Base-by-base conservation (phyloP, 2,888 invertebrate genomes). In the Cyclophora albipunctata region DNA sequence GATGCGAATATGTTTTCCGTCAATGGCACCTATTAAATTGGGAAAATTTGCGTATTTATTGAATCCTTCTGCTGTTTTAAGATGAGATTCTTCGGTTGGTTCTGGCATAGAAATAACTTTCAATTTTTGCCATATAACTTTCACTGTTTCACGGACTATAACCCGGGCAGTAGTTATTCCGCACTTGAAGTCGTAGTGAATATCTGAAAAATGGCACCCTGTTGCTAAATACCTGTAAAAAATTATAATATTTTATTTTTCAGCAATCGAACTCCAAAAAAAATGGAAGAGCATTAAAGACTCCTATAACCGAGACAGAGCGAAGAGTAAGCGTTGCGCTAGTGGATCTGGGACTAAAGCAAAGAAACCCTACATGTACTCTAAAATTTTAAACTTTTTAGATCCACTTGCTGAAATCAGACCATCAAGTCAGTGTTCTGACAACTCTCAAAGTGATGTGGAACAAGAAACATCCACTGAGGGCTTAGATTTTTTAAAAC, bases 151-250 rank as follows among this genome's bases (percentile, higher is more conserved):
- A 5, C 41, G 4, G 41, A 41, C 6, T 41, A 41, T 41, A 5
- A 6, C 7, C n/a, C 41, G 3, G 3, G 6, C 6, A 3, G 57
- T 54, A 51, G 57, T 54, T 46, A 54, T 41, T 41, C 57, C 54
- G 44, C 52, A 50, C 47, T 50, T 52, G 47, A 49, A 57, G 52
- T 53, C 50, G 46, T 56, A 56, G 35, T 54, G 45, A 43, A 57
- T 47, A 40, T 57, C 57, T 47, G 45, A 51, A 43, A 57, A 43
- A 48, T 50, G 33, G 49, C 57, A 54, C 6, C 52, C 52, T 47
- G 51, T 42, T 40, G 52, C 57, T 46, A 57, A 42, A 52, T 54
- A 54, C 52, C 50, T 54, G 44, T n/a, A 53, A 52, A 52, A 57
- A 49, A 49, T 20, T 20, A 20, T 20, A 20, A 20, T 20, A 20